phyloP scores from a whole-genome alignment of 2,797 vertebrate species.

The Ptychadena robeensis region DNA sequence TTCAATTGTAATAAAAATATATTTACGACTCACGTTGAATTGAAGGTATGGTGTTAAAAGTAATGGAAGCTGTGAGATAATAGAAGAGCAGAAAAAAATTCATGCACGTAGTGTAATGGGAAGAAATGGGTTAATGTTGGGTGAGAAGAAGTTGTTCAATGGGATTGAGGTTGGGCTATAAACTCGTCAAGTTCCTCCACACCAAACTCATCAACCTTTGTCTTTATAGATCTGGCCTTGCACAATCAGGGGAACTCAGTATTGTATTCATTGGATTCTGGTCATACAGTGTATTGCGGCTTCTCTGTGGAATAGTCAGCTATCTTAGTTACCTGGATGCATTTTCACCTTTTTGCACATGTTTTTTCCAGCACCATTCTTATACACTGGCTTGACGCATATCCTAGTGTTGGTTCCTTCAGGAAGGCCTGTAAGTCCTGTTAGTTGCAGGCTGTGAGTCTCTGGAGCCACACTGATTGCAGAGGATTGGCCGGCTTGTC shows the following conservation, averaged over 20 bases:
- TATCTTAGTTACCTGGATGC: slow-evolving; percentile 66
- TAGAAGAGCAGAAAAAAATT: too few species aligned
- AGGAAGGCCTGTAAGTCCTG: slow-evolving; percentile 44
- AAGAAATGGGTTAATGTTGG: too few species aligned
- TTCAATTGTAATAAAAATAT: too few species aligned
- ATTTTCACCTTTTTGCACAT: slow-evolving; percentile 53
- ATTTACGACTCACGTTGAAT: too few species aligned
- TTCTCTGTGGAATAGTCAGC: not conserved
- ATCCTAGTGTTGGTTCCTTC: slow-evolving; percentile 60
- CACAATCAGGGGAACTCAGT: too few species aligned
- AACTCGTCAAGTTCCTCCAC: not conserved
- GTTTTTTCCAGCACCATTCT: slow-evolving; percentile 23
- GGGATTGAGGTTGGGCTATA: too few species aligned
- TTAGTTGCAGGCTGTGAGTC: slow-evolving; percentile 65
- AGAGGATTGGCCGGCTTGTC: not conserved
- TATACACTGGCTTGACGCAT: slow-evolving; percentile 68
- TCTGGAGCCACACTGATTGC: slow-evolving; percentile 62
- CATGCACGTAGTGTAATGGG: too few species aligned
- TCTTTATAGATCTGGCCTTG: not conserved
- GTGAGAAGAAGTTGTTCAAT: too few species aligned
- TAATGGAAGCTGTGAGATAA: too few species aligned
- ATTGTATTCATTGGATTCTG: too few species aligned
- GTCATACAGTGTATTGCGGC: not conserved
- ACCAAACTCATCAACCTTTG: not conserved
- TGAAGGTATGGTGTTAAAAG: too few species aligned